Evolutionary conservation across 1,140 invertebrate species (phyloP), one percentile per base, ranked within the genome.

Genomic region (Tribolium castaneum): DNA sequence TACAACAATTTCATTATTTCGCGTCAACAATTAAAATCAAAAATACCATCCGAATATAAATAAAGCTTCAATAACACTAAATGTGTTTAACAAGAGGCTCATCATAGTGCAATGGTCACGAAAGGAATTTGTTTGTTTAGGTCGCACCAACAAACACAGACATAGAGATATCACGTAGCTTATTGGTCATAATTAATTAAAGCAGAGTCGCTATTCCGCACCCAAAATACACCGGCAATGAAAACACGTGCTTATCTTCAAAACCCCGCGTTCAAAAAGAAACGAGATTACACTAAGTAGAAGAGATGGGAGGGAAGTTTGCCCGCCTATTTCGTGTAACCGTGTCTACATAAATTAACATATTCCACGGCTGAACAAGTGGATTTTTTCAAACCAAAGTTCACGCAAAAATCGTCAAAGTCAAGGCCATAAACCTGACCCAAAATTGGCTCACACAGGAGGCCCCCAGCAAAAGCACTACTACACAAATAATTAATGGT

Each of bases 241-340:
- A 39, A 52, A 73, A 73, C 71, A 73, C 71, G 71, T 73, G 71
- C 71, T 73, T 39, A 25, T 72, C 71, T 52, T 10, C 25, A 30
- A 30, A 30, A 30, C 25, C 56, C n/a, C 34, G 12, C 22, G 71
- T 50, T 25, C 70, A 2, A 13, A 39, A 73, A 73, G 71, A 73
- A 73, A 52, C 49, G 49, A 73, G 71, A 73, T 73, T 73, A 73
- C 71, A 54, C 52, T 73, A 73, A 73, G 71, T 73, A 73, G 39
- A 73, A 73, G 71, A 54, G 52, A 73, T 73, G 71, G 71, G 71
- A 51, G 52, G 25, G 72, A 56, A 59, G 13, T 35, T 12, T 10
- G 3, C 25, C 72, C 52, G 51, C 72, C 72, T 75, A 75, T 75
- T 56, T 56, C 52, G 50, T 75, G 72, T 75, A 56, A 73, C 72